Conservation (phyloP, 2,888 invertebrate species). For the Yponomeuta malinellus region DNA sequence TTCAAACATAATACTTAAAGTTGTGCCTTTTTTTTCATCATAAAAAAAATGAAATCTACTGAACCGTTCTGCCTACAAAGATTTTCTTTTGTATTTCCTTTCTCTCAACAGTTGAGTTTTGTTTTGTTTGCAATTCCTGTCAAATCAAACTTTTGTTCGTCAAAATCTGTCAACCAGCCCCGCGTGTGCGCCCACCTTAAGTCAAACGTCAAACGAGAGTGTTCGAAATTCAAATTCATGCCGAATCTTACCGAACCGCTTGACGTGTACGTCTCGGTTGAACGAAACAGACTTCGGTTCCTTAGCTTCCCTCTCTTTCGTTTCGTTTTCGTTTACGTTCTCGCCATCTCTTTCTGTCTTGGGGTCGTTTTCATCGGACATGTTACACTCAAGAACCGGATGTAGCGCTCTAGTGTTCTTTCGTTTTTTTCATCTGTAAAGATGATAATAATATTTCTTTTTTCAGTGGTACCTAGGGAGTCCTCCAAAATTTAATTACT, state of each 20-base stretch:
- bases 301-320: slow-evolving; percentile 64
- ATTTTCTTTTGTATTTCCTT: too few relatives aligned
- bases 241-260: slow-evolving; percentile 85
- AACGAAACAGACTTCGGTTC: slow-evolving; percentile 86
- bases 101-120: background rate
- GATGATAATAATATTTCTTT: slow-evolving; percentile 21
- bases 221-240: background rate
- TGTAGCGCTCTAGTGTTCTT: slow-evolving; percentile 21
- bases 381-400: slow-evolving; percentile 25
- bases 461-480: too few relatives aligned
- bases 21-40: too few relatives aligned
- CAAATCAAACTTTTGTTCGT: slow-evolving; percentile 4
- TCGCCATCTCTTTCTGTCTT: slow-evolving; percentile 62
- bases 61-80: too few relatives aligned
- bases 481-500: too few relatives aligned
- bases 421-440: slow-evolving; percentile 65
- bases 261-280: slow-evolving; percentile 93
- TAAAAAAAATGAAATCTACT: too few relatives aligned
- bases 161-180: slow-evolving; percentile 4
- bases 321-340: slow-evolving; percentile 47
- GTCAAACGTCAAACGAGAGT: background rate
- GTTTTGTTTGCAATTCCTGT: background rate
- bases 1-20: too few relatives aligned
- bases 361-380: slow-evolving; percentile 63
- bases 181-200: background rate